Evolutionary conservation across 1,140 invertebrate species (phyloP), one percentile per base, ranked within the genome.

Genomic region (Heliconius himera): DNA sequence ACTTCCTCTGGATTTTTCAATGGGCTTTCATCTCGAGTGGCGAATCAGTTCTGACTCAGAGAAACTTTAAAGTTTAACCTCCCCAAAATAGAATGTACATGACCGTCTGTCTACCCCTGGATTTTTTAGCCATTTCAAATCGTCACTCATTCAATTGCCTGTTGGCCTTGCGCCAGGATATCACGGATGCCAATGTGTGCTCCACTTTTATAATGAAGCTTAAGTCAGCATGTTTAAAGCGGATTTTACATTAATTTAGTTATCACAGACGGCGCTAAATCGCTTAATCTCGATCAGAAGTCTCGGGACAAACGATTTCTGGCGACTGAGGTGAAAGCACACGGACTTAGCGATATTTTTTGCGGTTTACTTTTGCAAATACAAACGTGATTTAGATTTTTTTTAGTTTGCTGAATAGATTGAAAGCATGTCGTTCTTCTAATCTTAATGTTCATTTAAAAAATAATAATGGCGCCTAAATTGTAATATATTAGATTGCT

Each of bases 61-160:
- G 80, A 73, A 81, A 88, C 90, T 93, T 90, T 87, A 91, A 86
- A 87, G 89, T 82, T 88, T 87, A 88, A 92, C 90, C 91, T 90
- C 88, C 87, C 88, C 76, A 78, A 92, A 94, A 94, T 94, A 94
- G 91, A 91, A 76, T 81, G 85, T 85, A 85, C 87, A 85, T 92
- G 91, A 89, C 88, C 86, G 89, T 90, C 86, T 90, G 60, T 66
- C 60, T 66, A 90, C 85, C 88, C 86, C 88, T 88, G 84, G 81
- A 85, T 88, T 87, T 91, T 91, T 91, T 88, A 85, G 83, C 84
- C 83, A 81, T 87, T 83, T 86, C 84, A 76, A 88, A 91, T 90
- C 91, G 89, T 93, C 89, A 92, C 88, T 92, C 89, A 93, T 94
- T 94, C 90, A 93, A 94, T 91, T 87, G 88, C 80, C 76, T 80